Evolutionary conservation across 2,888 invertebrate species (phyloP).

Genomic region (Dasysyrphus albostriatus): DNA sequence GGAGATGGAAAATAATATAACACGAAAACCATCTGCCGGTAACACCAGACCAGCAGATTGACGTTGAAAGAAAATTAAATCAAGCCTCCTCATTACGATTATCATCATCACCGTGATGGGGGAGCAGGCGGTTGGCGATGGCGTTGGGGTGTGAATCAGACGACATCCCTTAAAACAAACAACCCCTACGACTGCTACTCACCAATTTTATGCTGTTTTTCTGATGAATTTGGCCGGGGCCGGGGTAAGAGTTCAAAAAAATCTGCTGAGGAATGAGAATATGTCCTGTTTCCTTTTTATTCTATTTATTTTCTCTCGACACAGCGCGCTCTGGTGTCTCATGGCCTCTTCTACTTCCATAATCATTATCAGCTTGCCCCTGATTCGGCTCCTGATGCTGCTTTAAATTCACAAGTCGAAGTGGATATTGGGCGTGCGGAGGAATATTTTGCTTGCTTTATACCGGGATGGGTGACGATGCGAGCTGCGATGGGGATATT

Average conservation of each 20-base stretch:
- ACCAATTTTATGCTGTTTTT: constrained; percentile 34
- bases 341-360: constrained; percentile 15
- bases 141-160: neutral
- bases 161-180: neutral
- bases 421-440: constrained; percentile 41
- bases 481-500: constrained; percentile 22
- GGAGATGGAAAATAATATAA: constrained; percentile 17
- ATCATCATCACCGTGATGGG: constrained; percentile 16
- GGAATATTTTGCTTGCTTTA: constrained; percentile 28
- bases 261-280: constrained; percentile 3
- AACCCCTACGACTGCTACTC: neutral
- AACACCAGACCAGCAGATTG: constrained; percentile 48
- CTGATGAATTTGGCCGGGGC: constrained; percentile 7
- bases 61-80: constrained; percentile 60
- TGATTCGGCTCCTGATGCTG: neutral
- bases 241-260: neutral
- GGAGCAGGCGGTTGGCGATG: neutral
- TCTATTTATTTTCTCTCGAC: constrained; percentile 4
- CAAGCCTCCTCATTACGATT: constrained; percentile 41
- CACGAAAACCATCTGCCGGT: constrained; percentile 42
- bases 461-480: constrained; percentile 25
- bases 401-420: constrained; percentile 39
- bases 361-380: constrained; percentile 49
- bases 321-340: neutral
- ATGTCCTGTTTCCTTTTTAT: constrained; percentile 40